Evolutionary conservation across 2,888 invertebrate genomes (phyloP).

Genomic region (Brachyptera risi): DNA sequence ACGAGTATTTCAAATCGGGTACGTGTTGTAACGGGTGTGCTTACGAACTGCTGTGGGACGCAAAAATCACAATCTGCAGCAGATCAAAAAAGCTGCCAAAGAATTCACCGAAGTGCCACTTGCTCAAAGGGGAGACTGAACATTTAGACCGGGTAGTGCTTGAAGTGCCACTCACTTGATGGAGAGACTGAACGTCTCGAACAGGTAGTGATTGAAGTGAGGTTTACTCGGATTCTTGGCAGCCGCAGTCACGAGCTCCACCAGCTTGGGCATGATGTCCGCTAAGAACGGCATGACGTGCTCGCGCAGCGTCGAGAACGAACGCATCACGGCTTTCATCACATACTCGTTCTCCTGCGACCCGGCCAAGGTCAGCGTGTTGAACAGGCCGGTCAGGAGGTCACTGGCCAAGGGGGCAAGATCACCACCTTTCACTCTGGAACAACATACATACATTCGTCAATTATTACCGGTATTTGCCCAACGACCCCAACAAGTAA

Average conservation of each 20-base stretch:
- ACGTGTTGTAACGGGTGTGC: too few relatives aligned
- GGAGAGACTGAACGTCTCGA: slow-evolving; percentile 88
- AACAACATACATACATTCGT: slow-evolving; percentile 33
- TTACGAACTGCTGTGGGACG: too few relatives aligned
- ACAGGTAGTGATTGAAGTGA: slow-evolving; percentile 97
- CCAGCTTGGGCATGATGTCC: slow-evolving; percentile 77
- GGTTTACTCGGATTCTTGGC: slow-evolving; percentile 94
- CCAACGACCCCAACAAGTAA: too few relatives aligned
- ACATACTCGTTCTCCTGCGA: slow-evolving; percentile 94
- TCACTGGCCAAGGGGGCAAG: slow-evolving; percentile 64
- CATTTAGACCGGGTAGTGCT: too few relatives aligned
- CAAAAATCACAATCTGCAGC: too few relatives aligned
- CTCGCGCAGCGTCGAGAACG: slow-evolving; percentile 76
- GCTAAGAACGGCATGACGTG: slow-evolving; percentile 73
- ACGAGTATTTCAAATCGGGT: too few relatives aligned
- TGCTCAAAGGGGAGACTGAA: too few relatives aligned
- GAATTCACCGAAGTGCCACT: too few relatives aligned
- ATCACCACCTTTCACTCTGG: slow-evolving; percentile 56
- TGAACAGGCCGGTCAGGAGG: slow-evolving; percentile 72
- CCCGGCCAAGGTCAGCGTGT: slow-evolving; percentile 63
- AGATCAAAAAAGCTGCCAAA: too few relatives aligned
- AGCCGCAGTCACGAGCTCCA: slow-evolving; percentile 74
- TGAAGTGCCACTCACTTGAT: too few relatives aligned
- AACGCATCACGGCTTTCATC: slow-evolving; percentile 96
- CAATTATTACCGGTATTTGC: too few relatives aligned